These are phyloP conservation scores for Fabriciana adippe DNA, from an alignment of 2,888 invertebrate genomes.

Conservation along the genomic window DNA sequence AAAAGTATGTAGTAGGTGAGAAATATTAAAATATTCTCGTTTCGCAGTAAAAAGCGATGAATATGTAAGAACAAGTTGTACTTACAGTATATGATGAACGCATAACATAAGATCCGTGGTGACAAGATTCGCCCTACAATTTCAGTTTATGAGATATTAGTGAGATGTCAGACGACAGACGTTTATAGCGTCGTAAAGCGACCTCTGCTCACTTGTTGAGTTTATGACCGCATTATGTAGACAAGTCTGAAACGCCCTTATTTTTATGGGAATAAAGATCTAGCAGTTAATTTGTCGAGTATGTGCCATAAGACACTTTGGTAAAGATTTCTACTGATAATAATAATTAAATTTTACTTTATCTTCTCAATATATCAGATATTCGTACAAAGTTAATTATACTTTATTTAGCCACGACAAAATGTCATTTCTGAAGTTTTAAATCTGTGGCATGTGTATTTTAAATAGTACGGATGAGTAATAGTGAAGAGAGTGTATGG, in stretches of 20 bases:
- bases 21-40: too few relatives aligned
- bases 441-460: too few relatives aligned
- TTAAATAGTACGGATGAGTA: too few relatives aligned
- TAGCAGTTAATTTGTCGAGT: slow-evolving; percentile 27
- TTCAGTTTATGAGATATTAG: slow-evolving; percentile 73
- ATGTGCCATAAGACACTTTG: slow-evolving; percentile 18
- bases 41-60: neutral
- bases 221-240: slow-evolving; percentile 53
- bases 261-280: slow-evolving; percentile 40
- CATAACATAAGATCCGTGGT: slow-evolving; percentile 25
- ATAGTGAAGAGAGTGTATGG: too few relatives aligned
- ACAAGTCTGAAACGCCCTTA: slow-evolving; percentile 44
- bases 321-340: neutral
- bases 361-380: too few relatives aligned
- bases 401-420: too few relatives aligned
- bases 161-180: slow-evolving; percentile 70
- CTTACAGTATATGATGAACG: slow-evolving; percentile 4
- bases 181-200: slow-evolving; percentile 71
- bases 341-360: neutral
- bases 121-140: slow-evolving; percentile 46
- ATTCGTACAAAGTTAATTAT: too few relatives aligned
- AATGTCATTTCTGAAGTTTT: too few relatives aligned
- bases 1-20: too few relatives aligned
- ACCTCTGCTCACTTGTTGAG: slow-evolving; percentile 77
- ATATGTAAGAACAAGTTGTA: slow-evolving; percentile 1